Conservation (phyloP, 2,888 invertebrate species). For the Agrochola macilenta region DNA sequence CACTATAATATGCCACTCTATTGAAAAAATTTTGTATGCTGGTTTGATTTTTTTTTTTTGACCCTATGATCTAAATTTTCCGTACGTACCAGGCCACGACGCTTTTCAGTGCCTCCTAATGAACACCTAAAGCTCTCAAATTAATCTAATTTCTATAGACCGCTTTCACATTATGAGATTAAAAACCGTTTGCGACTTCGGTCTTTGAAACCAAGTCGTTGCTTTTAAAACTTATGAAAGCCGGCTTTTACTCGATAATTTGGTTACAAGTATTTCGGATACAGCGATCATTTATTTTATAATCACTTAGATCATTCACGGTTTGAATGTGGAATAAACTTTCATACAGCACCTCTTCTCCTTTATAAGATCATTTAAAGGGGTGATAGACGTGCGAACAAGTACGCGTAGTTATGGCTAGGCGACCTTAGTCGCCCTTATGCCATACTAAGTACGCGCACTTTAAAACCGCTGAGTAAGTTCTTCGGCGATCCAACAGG, state of each 20-base stretch:
- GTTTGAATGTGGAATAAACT: neutral
- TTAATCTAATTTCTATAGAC: conserved; percentile 16
- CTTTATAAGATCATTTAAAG: neutral
- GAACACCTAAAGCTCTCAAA: conserved; percentile 16
- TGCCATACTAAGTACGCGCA: no score
- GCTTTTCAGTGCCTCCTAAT: conserved; percentile 10
- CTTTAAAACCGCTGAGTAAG: no score
- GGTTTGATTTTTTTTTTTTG: conserved; percentile 25
- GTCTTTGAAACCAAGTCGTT: neutral
- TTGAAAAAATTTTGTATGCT: neutral
- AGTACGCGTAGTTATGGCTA: no score
- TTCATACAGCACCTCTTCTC: neutral
- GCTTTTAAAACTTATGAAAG: conserved; percentile 21
- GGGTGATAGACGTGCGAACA: no score
- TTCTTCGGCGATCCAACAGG: no score
- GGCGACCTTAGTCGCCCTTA: no score
- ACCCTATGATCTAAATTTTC: conserved; percentile 15
- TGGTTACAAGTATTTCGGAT: neutral
- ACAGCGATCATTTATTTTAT: neutral
- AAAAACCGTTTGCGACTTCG: conserved; percentile 9
- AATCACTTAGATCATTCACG: neutral
- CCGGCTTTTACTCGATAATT: neutral
- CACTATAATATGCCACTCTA: neutral
- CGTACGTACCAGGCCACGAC: conserved; percentile 18
- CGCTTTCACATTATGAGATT: conserved; percentile 17